These are phyloP conservation scores for Glaucomys volans DNA, from an alignment of 2,113 vertebrate species.

Conservation along the genomic window DNA sequence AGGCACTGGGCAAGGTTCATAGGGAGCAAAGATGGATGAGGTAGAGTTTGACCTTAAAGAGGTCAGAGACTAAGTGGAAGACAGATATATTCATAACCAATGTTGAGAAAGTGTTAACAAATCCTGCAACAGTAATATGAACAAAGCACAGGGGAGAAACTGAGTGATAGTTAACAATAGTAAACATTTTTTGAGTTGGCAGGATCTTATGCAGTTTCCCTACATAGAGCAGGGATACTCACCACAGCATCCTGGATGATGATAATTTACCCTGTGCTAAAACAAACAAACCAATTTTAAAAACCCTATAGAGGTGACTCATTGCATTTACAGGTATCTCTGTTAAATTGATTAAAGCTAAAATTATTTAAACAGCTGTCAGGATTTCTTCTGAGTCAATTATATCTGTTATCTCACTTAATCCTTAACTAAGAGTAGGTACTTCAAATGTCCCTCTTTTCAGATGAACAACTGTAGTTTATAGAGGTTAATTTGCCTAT, in stretches of 20 bases:
- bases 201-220: not conserved
- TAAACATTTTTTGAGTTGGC: not conserved
- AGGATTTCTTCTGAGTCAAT: not conserved
- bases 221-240: not conserved
- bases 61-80: not conserved
- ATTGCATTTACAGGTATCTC: conserved; percentile 9
- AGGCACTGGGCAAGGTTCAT: not conserved
- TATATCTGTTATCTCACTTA: not conserved
- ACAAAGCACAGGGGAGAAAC: not conserved
- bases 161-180: not conserved
- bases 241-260: not conserved
- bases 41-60: not conserved
- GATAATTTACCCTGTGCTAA: not conserved
- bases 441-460: conserved; percentile 17
- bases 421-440: not conserved
- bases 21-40: not conserved
- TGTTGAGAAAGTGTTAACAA: not conserved
- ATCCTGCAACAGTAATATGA: not conserved
- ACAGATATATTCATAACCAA: not conserved
- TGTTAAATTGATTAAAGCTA: not conserved
- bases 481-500: not conserved
- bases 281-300: not conserved
- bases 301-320: not conserved
- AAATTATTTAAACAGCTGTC: not conserved
- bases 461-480: not conserved